phyloP scores from a whole-genome alignment of 2,888 invertebrate species.

The Thecophora atra region DNA sequence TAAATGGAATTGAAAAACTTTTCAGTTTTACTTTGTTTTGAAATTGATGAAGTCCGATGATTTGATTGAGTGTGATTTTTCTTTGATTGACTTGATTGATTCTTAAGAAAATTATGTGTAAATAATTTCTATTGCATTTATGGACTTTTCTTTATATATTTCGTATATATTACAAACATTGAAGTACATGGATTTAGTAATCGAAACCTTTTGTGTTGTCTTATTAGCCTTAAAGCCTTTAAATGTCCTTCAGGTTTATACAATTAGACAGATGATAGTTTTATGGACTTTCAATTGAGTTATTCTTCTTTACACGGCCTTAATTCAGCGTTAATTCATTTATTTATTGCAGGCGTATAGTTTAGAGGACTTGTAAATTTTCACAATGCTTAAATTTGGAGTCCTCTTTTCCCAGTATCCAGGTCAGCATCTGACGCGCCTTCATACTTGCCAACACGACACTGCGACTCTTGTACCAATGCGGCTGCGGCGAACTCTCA shows the following conservation, averaged over 20 bases:
- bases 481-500: constrained; percentile 70
- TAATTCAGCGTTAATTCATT: not conserved
- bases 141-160: not conserved
- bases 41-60: too few species aligned
- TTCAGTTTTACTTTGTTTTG: not conserved
- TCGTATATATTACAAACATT: constrained; percentile 17
- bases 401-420: constrained; percentile 91
- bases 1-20: constrained; percentile 33
- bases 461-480: constrained; percentile 87
- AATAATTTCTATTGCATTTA: not conserved
- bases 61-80: constrained; percentile 60
- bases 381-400: constrained; percentile 92
- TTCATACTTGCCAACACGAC: constrained; percentile 89
- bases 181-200: constrained; percentile 3
- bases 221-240: constrained; percentile 14
- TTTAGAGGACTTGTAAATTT: constrained; percentile 85
- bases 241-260: not conserved
- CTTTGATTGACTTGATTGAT: constrained; percentile 56
- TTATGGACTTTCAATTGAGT: not conserved
- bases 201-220: constrained; percentile 30
- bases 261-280: not conserved
- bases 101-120: too few species aligned
- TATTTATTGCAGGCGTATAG: not conserved
- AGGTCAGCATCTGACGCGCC: constrained; percentile 89
- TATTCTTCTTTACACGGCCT: not conserved